Percentiles rank a stretch among this genome's conserved stretches.
phyloP scores from a whole-genome alignment of 2,113 vertebrate genomes.

The Diphyllodes magnificus region DNA sequence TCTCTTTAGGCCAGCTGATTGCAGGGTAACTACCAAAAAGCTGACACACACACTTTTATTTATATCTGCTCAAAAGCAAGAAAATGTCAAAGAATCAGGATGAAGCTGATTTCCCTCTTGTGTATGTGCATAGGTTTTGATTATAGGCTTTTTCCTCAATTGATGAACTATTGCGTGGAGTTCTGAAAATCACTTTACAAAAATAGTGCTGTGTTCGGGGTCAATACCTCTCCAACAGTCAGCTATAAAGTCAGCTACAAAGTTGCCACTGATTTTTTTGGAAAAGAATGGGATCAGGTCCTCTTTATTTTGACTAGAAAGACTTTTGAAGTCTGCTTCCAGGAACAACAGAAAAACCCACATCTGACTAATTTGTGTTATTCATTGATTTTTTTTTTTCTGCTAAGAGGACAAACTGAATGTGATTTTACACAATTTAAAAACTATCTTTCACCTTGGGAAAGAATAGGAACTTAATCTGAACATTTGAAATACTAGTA shows the following conservation, averaged over 20 bases:
- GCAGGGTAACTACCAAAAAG: conserved; percentile 50
- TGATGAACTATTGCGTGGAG: conserved; percentile 4
- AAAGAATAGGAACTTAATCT: not conserved
- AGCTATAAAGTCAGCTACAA: not conserved
- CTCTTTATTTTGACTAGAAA: not conserved
- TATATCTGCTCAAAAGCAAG: conserved; percentile 43
- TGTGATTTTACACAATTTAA: not conserved
- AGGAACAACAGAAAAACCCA: not conserved
- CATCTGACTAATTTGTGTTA: not conserved
- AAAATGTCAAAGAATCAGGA: conserved; percentile 45
- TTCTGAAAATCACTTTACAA: conserved; percentile 41
- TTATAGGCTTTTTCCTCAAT: conserved; percentile 40
- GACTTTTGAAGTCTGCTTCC: not conserved
- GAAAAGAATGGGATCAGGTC: not conserved
- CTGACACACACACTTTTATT: conserved; percentile 44
- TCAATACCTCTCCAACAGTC: not conserved
- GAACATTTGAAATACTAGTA: not conserved
- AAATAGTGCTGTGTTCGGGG: not conserved
- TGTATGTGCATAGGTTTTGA: conserved; percentile 51
- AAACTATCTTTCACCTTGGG: not conserved
- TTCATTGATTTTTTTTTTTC: not conserved
- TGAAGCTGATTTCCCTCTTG: conserved; percentile 52
- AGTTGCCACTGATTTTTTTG: not conserved
- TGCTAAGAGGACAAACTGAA: not conserved
- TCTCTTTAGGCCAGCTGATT: conserved; percentile 61